These are phyloP conservation scores for Lysiphlebus fabarum DNA, from an alignment of 1,140 invertebrate species.

Conservation along the genomic window DNA sequence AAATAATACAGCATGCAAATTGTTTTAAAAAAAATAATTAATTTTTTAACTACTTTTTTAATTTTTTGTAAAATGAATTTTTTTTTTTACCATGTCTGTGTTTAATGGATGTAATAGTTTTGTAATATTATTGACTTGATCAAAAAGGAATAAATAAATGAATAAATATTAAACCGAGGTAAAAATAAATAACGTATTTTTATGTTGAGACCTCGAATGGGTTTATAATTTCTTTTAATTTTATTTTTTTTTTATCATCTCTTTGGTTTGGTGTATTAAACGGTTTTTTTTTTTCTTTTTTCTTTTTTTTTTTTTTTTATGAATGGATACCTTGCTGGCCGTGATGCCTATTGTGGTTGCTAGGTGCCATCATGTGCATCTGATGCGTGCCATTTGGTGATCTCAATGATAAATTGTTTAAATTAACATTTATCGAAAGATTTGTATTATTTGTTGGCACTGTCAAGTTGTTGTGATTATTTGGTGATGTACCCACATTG, in stretches of 20 bases:
- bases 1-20: no score
- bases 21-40: no score
- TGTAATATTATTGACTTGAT: background rate
- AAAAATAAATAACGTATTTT: slow-evolving; percentile 24
- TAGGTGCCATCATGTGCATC: slow-evolving; percentile 55
- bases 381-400: slow-evolving; percentile 53
- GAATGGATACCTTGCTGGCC: slow-evolving; percentile 55
- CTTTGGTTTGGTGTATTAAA: slow-evolving; percentile 55
- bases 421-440: slow-evolving; percentile 57
- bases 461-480: slow-evolving; percentile 50
- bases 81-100: no score
- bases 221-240: background rate
- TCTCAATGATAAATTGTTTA: slow-evolving; percentile 54
- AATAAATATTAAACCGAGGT: slow-evolving; percentile 13
- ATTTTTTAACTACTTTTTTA: no score
- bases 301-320: no score
- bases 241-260: no score
- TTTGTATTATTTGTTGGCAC: slow-evolving; percentile 54
- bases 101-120: no score
- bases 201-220: slow-evolving; percentile 30
- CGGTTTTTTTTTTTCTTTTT: slow-evolving; percentile 37
- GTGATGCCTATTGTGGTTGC: slow-evolving; percentile 56
- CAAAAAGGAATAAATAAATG: background rate
- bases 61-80: no score
- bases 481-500: slow-evolving; percentile 52